Evolutionary conservation across 2,888 invertebrate genomes (phyloP).

Genomic region (Julus scandinavius): DNA sequence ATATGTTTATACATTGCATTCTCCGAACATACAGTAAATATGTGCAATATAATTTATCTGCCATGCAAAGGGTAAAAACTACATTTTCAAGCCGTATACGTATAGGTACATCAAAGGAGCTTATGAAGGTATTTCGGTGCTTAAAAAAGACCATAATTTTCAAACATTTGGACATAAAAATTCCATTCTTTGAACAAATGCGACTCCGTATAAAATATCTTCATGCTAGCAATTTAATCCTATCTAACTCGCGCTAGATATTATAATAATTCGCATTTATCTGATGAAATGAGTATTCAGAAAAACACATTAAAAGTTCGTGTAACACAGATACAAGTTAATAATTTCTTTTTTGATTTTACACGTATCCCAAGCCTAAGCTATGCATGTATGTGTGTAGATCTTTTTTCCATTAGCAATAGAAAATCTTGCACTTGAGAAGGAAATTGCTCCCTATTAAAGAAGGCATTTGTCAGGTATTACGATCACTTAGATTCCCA

Average conservation of each 20-base stretch:
- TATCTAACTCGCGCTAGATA: neutral
- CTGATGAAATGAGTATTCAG: neutral
- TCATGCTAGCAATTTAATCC: neutral
- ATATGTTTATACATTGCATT: neutral
- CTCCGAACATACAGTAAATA: neutral
- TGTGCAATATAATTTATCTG: neutral
- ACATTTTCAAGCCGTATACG: too few relatives aligned
- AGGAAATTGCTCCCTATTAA: neutral
- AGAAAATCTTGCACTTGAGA: neutral
- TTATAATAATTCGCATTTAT: conserved; percentile 29
- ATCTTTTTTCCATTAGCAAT: neutral
- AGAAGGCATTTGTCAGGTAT: conserved; percentile 22
- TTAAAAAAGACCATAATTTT: neutral
- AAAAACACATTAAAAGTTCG: neutral
- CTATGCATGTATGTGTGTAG: neutral
- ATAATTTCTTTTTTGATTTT: neutral
- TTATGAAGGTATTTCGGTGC: neutral
- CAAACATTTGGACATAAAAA: neutral
- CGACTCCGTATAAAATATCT: neutral
- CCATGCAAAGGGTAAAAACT: neutral
- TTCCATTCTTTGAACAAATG: neutral
- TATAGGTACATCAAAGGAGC: neutral
- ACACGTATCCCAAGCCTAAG: too few relatives aligned
- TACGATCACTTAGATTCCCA: conserved; percentile 35
- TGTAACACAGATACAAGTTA: neutral